These are phyloP conservation scores for Tolmerus cingulatus DNA, from an alignment of 2,888 invertebrate species.

Conservation along the genomic window DNA sequence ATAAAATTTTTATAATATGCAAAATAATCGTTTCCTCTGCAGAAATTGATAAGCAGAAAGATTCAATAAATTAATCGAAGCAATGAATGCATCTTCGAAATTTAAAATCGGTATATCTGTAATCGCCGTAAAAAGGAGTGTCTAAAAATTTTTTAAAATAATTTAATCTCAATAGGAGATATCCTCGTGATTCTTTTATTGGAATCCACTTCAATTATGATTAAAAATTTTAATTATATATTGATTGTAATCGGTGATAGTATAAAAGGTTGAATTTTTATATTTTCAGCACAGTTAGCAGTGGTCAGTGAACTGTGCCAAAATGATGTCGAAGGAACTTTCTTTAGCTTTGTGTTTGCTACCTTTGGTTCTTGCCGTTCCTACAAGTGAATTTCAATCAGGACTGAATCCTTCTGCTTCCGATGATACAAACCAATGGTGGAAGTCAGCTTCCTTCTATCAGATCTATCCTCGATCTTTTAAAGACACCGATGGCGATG, in stretches of 20 bases:
- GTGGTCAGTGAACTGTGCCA: background rate
- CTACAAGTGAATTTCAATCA: slow-evolving; percentile 57
- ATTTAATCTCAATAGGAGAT: background rate
- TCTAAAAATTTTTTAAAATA: background rate
- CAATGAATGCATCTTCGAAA: background rate
- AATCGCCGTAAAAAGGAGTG: background rate
- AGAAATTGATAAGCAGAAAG: background rate
- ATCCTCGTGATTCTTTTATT: background rate
- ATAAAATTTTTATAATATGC: background rate
- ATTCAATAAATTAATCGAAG: background rate
- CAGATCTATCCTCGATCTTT: slow-evolving; percentile 88
- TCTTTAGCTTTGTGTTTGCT: background rate
- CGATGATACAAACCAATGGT: slow-evolving; percentile 72
- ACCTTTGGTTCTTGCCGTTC: slow-evolving; percentile 49
- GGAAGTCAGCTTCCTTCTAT: slow-evolving; percentile 81
- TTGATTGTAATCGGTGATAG: background rate
- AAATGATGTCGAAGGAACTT: background rate
- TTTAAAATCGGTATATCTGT: background rate
- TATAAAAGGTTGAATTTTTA: background rate
- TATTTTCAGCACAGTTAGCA: background rate
- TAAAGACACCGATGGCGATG: slow-evolving; percentile 83
- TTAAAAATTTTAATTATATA: background rate
- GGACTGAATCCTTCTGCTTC: slow-evolving; percentile 50
- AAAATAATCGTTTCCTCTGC: background rate
- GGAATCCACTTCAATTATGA: background rate